Percentiles rank a stretch among this genome's conserved stretches.
phyloP scores from a whole-genome alignment of 2,113 vertebrate species.

The Lycaon pictus region DNA sequence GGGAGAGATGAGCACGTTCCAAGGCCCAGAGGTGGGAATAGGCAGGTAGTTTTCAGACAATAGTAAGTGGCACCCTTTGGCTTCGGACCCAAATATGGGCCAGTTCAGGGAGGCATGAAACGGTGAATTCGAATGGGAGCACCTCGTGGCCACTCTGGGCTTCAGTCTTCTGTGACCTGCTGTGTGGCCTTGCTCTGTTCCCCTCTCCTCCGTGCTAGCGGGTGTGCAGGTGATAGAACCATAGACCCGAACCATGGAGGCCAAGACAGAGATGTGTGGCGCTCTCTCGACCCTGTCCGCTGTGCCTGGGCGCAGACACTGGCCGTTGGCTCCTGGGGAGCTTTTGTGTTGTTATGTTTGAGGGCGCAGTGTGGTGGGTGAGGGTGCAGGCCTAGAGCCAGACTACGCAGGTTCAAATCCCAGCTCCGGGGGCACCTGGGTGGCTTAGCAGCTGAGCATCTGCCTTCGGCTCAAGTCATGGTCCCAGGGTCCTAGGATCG shows the following conservation, averaged over 20 bases:
- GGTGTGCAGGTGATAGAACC: neutral
- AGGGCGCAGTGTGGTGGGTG: neutral
- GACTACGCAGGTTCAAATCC: neutral
- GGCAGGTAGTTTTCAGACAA: neutral
- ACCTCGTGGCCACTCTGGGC: neutral
- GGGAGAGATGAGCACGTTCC: neutral
- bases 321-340: neutral
- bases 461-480: too few relatives aligned
- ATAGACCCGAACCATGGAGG: neutral
- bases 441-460: too few relatives aligned
- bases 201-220: neutral
- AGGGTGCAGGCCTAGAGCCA: neutral
- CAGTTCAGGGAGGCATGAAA: neutral
- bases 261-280: fast-evolving
- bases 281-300: fast-evolving
- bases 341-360: neutral
- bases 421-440: neutral
- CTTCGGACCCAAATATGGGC: neutral
- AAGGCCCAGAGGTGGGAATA: neutral
- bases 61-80: neutral
- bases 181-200: fast-evolving
- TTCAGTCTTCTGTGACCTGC: fast-evolving
- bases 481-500: too few relatives aligned
- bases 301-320: fast-evolving
- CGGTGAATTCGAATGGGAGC: neutral